Evolutionary conservation across 1,140 invertebrate species (phyloP).

Genomic region (Lineus longissimus): DNA sequence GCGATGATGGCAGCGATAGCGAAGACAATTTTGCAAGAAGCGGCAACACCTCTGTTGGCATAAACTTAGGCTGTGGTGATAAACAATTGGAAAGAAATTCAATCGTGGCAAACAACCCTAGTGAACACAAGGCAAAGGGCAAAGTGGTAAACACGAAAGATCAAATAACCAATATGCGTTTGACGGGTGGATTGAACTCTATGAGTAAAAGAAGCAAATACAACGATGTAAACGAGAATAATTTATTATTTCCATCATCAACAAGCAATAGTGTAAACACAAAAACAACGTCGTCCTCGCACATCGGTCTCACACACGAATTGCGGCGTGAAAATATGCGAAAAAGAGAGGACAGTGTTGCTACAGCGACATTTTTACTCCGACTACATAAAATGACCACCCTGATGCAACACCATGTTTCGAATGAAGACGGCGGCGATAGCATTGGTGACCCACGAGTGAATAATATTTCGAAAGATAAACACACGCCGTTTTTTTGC

Average conservation of each 20-base stretch:
- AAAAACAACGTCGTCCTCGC: background rate
- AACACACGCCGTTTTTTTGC: slow-evolving; percentile 3
- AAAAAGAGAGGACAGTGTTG: background rate
- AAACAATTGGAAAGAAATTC: background rate
- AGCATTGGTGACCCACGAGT: background rate
- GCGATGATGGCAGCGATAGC: slow-evolving; percentile 4
- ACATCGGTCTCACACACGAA: slow-evolving; percentile 3
- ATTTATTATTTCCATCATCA: too few species aligned
- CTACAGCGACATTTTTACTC: background rate
- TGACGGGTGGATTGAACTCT: background rate
- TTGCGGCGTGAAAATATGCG: slow-evolving; percentile 3
- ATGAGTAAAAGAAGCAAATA: background rate
- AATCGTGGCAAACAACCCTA: too few species aligned
- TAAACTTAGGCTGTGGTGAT: slow-evolving; percentile 5
- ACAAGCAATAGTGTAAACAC: background rate
- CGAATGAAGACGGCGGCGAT: background rate
- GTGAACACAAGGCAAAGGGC: background rate
- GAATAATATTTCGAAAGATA: slow-evolving; percentile 1
- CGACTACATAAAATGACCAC: background rate
- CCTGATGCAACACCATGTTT: background rate
- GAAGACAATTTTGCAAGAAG: background rate
- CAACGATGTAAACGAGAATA: too few species aligned
- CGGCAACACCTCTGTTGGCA: background rate
- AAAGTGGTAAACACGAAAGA: slow-evolving; percentile 5
- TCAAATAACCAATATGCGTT: background rate